These are phyloP conservation scores for Cariama cristata DNA, from an alignment of 2,113 vertebrate genomes.

Conservation along the genomic window DNA sequence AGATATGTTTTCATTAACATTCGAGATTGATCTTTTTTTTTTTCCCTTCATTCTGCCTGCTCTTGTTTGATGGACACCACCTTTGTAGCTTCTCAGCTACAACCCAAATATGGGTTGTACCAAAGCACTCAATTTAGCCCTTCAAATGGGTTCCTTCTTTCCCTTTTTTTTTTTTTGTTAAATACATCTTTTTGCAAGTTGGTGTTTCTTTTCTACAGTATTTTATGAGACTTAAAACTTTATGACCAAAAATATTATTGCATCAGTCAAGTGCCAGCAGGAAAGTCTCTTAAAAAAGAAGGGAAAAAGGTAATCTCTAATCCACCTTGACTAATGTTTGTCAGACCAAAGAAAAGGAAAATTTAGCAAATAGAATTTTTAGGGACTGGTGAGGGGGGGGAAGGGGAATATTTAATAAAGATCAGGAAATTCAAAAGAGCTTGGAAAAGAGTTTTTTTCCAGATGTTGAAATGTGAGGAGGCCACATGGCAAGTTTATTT, in stretches of 20 bases:
- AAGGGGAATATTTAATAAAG: constrained; percentile 29
- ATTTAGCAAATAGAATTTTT: constrained; percentile 25
- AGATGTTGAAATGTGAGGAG: constrained; percentile 43
- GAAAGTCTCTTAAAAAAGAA: background rate
- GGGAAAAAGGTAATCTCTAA: background rate
- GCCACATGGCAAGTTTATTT: constrained; percentile 11
- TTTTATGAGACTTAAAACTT: constrained; percentile 27
- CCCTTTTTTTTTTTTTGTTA: background rate
- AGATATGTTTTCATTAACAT: background rate
- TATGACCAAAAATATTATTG: background rate
- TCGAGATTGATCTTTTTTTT: background rate
- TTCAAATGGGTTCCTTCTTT: background rate
- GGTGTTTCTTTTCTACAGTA: background rate
- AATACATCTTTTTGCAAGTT: background rate
- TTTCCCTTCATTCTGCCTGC: background rate
- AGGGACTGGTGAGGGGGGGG: background rate
- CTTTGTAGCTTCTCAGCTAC: background rate
- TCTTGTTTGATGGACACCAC: background rate
- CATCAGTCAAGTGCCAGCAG: constrained; percentile 8
- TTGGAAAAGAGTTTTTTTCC: background rate
- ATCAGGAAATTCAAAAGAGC: constrained; percentile 34
- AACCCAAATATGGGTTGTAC: background rate
- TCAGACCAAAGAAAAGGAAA: constrained; percentile 28
- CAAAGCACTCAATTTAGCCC: background rate
- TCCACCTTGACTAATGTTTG: constrained; percentile 53